phyloP scores from a whole-genome alignment of 2,797 vertebrate genomes.

The Helostoma temminkii region DNA sequence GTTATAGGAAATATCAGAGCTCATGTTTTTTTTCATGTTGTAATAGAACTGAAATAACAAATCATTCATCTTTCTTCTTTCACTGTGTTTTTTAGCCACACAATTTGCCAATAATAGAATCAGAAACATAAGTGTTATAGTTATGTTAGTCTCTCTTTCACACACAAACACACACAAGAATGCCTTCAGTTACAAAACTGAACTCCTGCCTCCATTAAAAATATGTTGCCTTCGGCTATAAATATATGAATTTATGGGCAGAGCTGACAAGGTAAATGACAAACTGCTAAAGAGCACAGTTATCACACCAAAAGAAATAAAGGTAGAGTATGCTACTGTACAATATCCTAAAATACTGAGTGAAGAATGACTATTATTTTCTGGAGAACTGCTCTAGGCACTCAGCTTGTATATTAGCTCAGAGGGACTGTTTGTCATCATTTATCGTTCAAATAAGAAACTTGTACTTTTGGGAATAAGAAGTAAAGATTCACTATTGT shows the following conservation, averaged over 20 bases:
- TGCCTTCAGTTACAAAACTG: constrained; percentile 24
- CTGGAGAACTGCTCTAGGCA: background rate
- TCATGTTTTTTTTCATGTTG: background rate
- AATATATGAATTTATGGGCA: constrained; percentile 27
- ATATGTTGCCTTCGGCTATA: constrained; percentile 43
- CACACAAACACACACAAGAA: constrained; percentile 30
- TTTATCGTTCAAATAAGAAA: background rate
- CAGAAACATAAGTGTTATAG: background rate
- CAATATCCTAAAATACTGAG: constrained; percentile 2
- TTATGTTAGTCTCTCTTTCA: constrained; percentile 12
- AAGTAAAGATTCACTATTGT: background rate
- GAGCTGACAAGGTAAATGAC: constrained; percentile 36
- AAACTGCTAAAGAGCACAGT: constrained; percentile 10
- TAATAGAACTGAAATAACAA: constrained; percentile 1
- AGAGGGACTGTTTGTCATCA: background rate
- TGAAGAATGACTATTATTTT: background rate
- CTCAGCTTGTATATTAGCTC: background rate
- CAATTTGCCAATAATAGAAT: background rate
- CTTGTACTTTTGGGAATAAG: background rate
- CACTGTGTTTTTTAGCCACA: background rate
- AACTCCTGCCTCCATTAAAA: constrained; percentile 46
- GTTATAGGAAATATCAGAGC: background rate
- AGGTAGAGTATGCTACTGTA: background rate
- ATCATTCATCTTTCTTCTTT: background rate
- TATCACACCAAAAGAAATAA: constrained; percentile 18